phyloP scores from a whole-genome alignment of 2,113 vertebrate species.

The Crotalus tigris region DNA sequence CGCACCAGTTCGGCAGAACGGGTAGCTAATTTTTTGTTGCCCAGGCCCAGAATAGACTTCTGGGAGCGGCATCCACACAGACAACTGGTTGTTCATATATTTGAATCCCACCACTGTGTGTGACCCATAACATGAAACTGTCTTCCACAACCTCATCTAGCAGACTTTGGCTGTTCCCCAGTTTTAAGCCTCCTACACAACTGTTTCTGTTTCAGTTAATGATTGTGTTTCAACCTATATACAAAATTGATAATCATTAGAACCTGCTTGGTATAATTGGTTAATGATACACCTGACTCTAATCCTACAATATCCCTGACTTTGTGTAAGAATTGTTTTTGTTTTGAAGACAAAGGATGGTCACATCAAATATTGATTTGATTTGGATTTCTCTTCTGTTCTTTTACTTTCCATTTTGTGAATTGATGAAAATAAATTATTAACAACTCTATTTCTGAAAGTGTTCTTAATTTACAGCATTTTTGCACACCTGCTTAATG shows the following conservation, averaged over 20 bases:
- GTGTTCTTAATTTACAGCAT: not conserved
- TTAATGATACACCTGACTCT: not conserved
- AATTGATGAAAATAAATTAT: not conserved
- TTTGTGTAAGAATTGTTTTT: not conserved
- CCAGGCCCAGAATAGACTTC: too few species aligned
- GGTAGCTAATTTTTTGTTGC: too few species aligned
- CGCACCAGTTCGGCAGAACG: too few species aligned
- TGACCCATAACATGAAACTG: not conserved
- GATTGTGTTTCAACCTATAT: not conserved
- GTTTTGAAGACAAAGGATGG: not conserved
- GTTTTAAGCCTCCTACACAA: not conserved
- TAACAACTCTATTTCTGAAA: not conserved
- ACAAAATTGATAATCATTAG: not conserved
- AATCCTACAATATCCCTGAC: not conserved
- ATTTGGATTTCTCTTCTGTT: not conserved
- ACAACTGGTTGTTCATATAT: too few species aligned
- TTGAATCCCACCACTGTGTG: too few species aligned
- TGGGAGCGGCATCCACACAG: too few species aligned
- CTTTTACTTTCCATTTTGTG: not conserved
- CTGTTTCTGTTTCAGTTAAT: not conserved
- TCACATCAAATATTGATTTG: not conserved
- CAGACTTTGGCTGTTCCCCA: not conserved
- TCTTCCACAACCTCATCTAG: not conserved
- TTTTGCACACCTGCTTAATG: not conserved
- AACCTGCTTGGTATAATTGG: not conserved